Percentiles rank a stretch among this genome's conserved stretches.
Conservation (phyloP, 2,888 invertebrate species). For the Hylaea fasciaria region DNA sequence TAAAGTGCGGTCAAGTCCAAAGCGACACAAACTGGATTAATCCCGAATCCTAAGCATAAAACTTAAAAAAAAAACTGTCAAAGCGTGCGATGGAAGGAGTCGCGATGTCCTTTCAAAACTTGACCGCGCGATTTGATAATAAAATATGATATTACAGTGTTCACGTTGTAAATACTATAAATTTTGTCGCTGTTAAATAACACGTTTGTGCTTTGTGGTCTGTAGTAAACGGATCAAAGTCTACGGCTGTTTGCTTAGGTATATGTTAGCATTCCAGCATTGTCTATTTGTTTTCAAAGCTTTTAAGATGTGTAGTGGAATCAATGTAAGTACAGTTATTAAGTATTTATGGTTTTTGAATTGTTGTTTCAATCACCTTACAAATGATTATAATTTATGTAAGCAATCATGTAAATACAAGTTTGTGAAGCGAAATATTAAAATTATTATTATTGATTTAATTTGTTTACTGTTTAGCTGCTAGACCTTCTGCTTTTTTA, state of each 20-base stretch:
- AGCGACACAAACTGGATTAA: slow-evolving; percentile 8
- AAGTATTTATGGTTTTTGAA: slow-evolving; percentile 73
- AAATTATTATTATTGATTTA: slow-evolving; percentile 72
- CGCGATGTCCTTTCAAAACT: slow-evolving; percentile 37
- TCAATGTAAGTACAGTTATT: slow-evolving; percentile 74
- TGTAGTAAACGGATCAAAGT: slow-evolving; percentile 36
- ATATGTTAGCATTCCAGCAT: slow-evolving; percentile 77
- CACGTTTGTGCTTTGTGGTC: slow-evolving; percentile 43
- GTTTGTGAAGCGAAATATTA: slow-evolving; percentile 79
- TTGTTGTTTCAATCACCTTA: slow-evolving; percentile 70
- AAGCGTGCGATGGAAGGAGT: too few relatives aligned
- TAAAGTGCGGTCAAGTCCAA: slow-evolving; percentile 59
- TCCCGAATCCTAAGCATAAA: slow-evolving; percentile 19
- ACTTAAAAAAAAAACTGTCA: slow-evolving; percentile 12
- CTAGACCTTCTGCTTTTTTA: neutral
- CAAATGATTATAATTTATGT: slow-evolving; percentile 72
- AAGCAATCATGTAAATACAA: slow-evolving; percentile 82
- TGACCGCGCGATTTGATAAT: slow-evolving; percentile 60
- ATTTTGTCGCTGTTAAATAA: slow-evolving; percentile 62
- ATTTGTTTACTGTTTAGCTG: slow-evolving; percentile 35
- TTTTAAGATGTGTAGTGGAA: slow-evolving; percentile 59
- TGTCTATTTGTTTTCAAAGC: slow-evolving; percentile 56
- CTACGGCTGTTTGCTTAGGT: slow-evolving; percentile 54
- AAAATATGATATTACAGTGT: slow-evolving; percentile 74
- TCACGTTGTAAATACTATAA: slow-evolving; percentile 73